Percentiles rank a stretch among this genome's conserved stretches.
These are phyloP conservation scores for Diadegma fenestrale DNA, from an alignment of 2,888 invertebrate species.

Conservation along the genomic window DNA sequence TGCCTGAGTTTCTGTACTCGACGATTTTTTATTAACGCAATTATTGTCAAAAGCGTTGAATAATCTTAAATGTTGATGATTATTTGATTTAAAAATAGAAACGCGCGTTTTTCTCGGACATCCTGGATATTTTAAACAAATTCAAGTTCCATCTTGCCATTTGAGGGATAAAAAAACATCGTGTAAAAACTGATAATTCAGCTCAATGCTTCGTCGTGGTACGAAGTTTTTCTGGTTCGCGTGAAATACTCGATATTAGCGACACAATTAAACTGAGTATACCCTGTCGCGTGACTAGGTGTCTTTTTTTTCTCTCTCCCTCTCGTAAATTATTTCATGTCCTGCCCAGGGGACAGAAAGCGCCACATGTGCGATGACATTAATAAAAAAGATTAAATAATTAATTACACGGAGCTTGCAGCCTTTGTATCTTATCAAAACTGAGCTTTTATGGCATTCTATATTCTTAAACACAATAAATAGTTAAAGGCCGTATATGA, in stretches of 20 bases:
- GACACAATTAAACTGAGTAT: not conserved
- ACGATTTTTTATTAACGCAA: not conserved
- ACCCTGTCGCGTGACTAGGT: not conserved
- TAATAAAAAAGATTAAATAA: not conserved
- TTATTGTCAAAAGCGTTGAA: not conserved
- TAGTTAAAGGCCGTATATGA: not conserved
- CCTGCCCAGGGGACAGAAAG: not conserved
- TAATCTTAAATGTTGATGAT: not conserved
- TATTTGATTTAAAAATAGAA: not conserved
- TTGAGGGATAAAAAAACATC: no score
- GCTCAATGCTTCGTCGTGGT: not conserved
- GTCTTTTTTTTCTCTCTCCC: not conserved
- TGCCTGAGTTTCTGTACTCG: not conserved
- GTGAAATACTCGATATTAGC: not conserved
- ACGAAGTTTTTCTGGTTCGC: not conserved
- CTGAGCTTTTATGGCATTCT: not conserved
- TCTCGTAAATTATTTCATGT: not conserved
- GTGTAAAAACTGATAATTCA: no score
- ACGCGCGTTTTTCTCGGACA: not conserved
- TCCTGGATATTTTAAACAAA: not conserved
- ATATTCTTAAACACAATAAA: not conserved
- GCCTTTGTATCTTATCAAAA: not conserved
- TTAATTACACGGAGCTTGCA: not conserved
- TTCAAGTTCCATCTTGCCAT: not conserved
- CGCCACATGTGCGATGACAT: not conserved